These are phyloP conservation scores for Accipiter virgatus DNA, from an alignment of 2,113 vertebrate species.

Conservation along the genomic window DNA sequence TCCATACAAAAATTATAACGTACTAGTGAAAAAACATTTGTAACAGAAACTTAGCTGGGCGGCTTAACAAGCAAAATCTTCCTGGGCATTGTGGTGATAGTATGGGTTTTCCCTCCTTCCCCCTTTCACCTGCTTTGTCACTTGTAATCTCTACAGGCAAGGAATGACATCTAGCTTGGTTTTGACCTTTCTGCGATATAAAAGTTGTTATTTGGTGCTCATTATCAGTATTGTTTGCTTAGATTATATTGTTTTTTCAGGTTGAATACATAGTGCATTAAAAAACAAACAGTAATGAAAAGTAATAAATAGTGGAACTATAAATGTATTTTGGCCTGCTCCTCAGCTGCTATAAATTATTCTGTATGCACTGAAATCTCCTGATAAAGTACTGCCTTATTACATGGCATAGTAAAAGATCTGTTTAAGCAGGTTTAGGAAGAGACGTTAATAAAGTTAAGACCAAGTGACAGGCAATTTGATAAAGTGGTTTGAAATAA, in stretches of 20 bases:
- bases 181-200: background rate
- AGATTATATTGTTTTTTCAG: background rate
- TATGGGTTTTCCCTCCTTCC: background rate
- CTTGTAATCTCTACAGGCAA: background rate
- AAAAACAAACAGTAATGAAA: background rate
- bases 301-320: background rate
- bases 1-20: background rate
- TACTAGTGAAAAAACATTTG: background rate
- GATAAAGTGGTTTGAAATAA: background rate
- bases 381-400: background rate
- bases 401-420: background rate
- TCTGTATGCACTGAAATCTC: background rate
- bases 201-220: background rate
- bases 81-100: rapidly evolving
- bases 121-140: background rate
- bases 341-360: background rate
- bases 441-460: background rate
- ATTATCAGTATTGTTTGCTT: background rate
- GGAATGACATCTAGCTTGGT: background rate
- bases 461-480: background rate
- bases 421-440: background rate
- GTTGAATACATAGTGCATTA: background rate
- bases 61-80: background rate
- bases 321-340: background rate
- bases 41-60: background rate